Evolutionary conservation across 2,888 invertebrate genomes (phyloP).

Genomic region (Acanthosoma haemorrhoidale): DNA sequence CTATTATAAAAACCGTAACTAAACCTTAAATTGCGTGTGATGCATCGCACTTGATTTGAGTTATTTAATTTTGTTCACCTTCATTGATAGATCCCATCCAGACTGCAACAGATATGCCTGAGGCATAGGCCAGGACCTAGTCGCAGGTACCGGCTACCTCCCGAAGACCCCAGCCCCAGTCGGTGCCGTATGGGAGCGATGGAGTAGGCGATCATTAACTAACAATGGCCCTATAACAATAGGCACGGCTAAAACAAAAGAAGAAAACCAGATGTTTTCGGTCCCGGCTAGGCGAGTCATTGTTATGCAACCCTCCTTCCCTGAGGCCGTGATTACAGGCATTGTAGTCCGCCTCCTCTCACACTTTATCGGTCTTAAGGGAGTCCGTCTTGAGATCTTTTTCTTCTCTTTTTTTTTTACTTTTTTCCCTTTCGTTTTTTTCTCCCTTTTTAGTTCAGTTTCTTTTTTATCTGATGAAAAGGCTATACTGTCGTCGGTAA

Average conservation of each 20-base stretch:
- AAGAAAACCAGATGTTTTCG: conserved; percentile 24
- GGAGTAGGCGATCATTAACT: conserved; percentile 24
- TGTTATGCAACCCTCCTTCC: conserved; percentile 11
- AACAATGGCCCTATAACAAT: conserved; percentile 15
- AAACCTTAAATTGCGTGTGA: too few relatives aligned
- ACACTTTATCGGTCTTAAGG: neutral
- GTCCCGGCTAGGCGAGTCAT: neutral
- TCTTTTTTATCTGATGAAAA: neutral
- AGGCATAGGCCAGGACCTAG: neutral
- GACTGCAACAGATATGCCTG: too few relatives aligned
- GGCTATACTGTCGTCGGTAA: neutral
- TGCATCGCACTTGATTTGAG: too few relatives aligned
- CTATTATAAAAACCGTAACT: too few relatives aligned
- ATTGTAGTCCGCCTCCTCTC: neutral
- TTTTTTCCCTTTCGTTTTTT: too few relatives aligned
- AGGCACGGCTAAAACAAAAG: conserved; percentile 13
- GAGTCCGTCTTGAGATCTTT: too few relatives aligned
- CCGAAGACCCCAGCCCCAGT: too few relatives aligned
- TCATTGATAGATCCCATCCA: too few relatives aligned
- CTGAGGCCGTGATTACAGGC: neutral
- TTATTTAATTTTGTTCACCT: too few relatives aligned
- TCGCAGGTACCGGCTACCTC: neutral
- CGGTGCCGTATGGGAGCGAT: conserved; percentile 1
- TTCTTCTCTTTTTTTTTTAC: too few relatives aligned
- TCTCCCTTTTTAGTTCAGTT: neutral